Base-by-base conservation (phyloP, 1,140 invertebrate genomes). In the Papilio polyxenes region DNA sequence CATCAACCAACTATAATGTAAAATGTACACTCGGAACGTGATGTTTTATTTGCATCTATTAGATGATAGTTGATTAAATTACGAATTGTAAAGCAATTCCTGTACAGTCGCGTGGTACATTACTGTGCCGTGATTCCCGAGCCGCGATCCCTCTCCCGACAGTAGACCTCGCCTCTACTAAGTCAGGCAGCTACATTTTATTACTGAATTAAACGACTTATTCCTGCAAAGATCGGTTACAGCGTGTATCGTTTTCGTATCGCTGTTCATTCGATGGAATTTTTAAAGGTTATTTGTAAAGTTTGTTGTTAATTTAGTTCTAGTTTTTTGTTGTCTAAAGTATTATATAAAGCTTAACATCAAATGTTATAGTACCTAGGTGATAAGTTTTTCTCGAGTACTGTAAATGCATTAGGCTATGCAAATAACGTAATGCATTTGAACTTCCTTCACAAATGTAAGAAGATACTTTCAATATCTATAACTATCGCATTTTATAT, bases 31-130 rank as follows among this genome's bases (percentile, higher is more conserved):
- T 1, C n/a, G 31, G 65, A 72, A 72, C 5, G 31, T 15, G 5
- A 6, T 10, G 23, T 20, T 72, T 40, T 72, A 72, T 31, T 31
- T 2, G 23, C 23, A 31, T 31, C 65, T 48, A 37, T 31, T 56
- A 62, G 77, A 62, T 31, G 51, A 62, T 15, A 37, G 13, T 82
- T 78, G 23, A 81, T 85, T 83, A 75, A 81, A 81, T 85, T 85
- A 83, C 81, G 82, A 83, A 69, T 81, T 53, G 80, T 81, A 82
- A 85, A 82, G 62, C 76, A 81, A 86, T 82, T 82, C 82, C 82
- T 51, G 56, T 69, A 80, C 49, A 80, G 40, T 76, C 23, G 23
- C 23, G 82, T 72, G 40, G 23, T 59, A 78, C 75, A 20, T 77
- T 77, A 77, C 23, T 78, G 76, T 40, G 53, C 76, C 76, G 76